phyloP scores from a whole-genome alignment of 2,888 invertebrate species.

The Diarsia mendica region DNA sequence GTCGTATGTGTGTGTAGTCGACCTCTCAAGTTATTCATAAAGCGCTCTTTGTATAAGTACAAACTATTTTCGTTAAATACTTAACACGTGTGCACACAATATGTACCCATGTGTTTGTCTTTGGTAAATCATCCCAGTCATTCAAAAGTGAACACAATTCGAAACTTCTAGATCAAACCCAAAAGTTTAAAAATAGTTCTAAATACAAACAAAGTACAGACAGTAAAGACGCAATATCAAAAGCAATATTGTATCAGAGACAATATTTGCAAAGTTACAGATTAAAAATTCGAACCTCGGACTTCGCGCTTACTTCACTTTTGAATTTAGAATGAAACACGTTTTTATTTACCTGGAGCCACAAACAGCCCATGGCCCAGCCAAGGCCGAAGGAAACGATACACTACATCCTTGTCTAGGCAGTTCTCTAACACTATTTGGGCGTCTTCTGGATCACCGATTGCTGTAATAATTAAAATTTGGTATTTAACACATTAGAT shows the following conservation, averaged over 20 bases:
- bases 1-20: neutral
- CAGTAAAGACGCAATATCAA: conserved; percentile 15
- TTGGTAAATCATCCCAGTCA: neutral
- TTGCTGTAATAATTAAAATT: conserved; percentile 68
- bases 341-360: conserved; percentile 79
- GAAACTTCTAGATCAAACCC: neutral
- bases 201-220: conserved; percentile 6
- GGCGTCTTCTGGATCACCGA: conserved; percentile 80
- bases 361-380: conserved; percentile 85
- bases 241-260: conserved; percentile 36
- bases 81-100: neutral
- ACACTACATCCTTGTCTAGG: conserved; percentile 83
- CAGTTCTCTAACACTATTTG: conserved; percentile 84
- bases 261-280: conserved; percentile 46
- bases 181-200: neutral
- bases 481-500: neutral
- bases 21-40: neutral
- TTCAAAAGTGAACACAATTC: neutral
- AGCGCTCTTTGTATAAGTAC: neutral
- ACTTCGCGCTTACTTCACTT: conserved; percentile 46
- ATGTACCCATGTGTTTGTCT: neutral
- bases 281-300: conserved; percentile 38
- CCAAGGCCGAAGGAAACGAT: conserved; percentile 84
- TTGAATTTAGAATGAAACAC: conserved; percentile 32
- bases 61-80: neutral